Conservation (phyloP, 2,797 vertebrate genomes). For the Bucorvus abyssinicus region DNA sequence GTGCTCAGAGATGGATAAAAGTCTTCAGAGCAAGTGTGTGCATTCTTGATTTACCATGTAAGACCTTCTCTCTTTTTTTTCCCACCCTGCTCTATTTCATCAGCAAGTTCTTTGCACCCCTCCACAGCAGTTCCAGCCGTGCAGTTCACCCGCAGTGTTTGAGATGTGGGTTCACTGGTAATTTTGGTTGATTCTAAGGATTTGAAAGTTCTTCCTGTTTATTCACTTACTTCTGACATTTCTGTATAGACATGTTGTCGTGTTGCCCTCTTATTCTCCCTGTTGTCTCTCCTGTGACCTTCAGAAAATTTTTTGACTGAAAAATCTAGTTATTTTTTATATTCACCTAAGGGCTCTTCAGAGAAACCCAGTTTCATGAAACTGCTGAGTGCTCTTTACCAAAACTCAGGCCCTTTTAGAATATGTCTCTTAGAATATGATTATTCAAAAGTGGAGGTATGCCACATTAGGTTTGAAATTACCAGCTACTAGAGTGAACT, state of each 20-base stretch:
- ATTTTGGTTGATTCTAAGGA: not conserved
- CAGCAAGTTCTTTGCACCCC: not conserved
- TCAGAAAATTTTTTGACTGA: not conserved
- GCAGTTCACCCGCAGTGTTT: not conserved
- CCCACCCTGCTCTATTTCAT: not conserved
- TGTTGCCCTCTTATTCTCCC: not conserved
- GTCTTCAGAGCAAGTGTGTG: not conserved
- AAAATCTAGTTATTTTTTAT: not conserved
- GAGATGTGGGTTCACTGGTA: not conserved
- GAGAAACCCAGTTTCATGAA: not conserved
- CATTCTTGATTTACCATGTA: not conserved
- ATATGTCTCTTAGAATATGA: not conserved
- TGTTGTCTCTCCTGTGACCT: not conserved
- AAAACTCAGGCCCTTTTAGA: not conserved
- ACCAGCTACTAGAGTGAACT: not conserved
- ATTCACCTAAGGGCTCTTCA: accelerated
- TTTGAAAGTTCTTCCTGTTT: not conserved
- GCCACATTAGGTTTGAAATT: not conserved
- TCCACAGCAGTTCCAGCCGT: not conserved
- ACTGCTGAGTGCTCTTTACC: not conserved
- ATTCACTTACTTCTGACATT: not conserved
- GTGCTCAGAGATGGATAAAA: not conserved
- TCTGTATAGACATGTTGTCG: not conserved
- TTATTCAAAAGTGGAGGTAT: not conserved
- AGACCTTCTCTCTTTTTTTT: not conserved